Conservation (phyloP, 2,113 vertebrate species). For the Bagarius yarrelli region DNA sequence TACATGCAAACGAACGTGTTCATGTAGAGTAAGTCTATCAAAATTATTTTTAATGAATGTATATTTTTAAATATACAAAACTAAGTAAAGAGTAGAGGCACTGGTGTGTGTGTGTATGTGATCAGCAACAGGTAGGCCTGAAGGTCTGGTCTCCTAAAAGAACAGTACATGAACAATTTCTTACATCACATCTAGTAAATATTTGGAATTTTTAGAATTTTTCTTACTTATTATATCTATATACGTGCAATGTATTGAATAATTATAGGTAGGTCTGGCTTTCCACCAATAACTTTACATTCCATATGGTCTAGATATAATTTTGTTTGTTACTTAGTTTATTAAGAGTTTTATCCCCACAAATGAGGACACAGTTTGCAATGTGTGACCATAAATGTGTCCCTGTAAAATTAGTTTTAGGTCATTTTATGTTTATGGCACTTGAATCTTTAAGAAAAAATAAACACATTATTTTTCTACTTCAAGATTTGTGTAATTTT, state of each 20-base stretch:
- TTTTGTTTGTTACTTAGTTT: not conserved
- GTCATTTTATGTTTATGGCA: not conserved
- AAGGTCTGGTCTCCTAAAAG: not conserved
- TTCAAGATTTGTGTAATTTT: not conserved
- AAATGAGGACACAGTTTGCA: not conserved
- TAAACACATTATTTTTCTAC: not conserved
- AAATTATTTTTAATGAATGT: no score
- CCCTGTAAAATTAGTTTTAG: not conserved
- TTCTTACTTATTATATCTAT: not conserved
- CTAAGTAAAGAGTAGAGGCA: not conserved
- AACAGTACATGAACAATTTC: not conserved
- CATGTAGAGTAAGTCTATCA: not conserved
- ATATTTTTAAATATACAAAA: not conserved
- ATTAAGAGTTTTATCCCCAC: not conserved
- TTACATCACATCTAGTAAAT: not conserved
- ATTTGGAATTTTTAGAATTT: not conserved
- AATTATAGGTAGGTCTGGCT: not conserved
- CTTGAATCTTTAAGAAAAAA: not conserved
- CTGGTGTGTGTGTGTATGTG: no score
- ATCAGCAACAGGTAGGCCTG: constrained; percentile 21
- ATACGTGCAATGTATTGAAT: not conserved
- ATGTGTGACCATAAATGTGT: not conserved
- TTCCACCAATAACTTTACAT: not conserved
- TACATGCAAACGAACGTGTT: not conserved
- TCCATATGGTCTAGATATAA: not conserved